Evolutionary conservation across 2,888 invertebrate species (phyloP), one percentile per base, ranked within the genome.

Genomic region (Bruchidius siliquastri): DNA sequence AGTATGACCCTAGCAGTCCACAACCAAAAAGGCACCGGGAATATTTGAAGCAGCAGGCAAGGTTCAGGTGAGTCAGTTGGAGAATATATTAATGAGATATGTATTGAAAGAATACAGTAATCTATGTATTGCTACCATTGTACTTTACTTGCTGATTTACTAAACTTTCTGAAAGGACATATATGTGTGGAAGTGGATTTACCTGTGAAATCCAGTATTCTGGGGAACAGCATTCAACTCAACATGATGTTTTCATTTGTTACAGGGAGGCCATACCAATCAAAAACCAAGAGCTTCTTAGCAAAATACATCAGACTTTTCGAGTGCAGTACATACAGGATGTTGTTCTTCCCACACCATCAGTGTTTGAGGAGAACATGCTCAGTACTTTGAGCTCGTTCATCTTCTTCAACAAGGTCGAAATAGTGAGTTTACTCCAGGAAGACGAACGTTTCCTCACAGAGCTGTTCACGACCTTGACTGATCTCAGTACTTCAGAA

Each of bases 361-460:
- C 98, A 80, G 96, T 99, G 82, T 99, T 99, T 88, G 99, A 99
- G 86, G 99, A 99, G 87, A 99, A 99, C 87, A 93, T 99, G 92
- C 91, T 99, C 79, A 98, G 97, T 83, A 97, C 98, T 76, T 90
- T 99, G 83, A 96, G 96, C 86, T 98, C 98, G 90, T 99, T 99
- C 90, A 96, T 99, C 88, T 99, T 98, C 90, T 99, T 99, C 89
- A 99, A 98, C 89, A 99, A 99, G 90, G 96, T 98, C 85, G 99
- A 99, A 90, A 99, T 99, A 88, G 98, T 99, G 81, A 97, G 96
- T 81, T 91, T 97, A 84, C 95, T 99, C 86, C 93, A 99, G 90
- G 98, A 99, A 84, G 99, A 99, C 88, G 98, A 98, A 82, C 95
- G 95, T 85, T 97, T 99, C 88, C 90, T 99, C 85, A 93, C 94